Percentiles rank a stretch among this genome's conserved stretches.
These are phyloP conservation scores for Clistopyga incitator DNA, from an alignment of 2,888 invertebrate species.

Conservation along the genomic window DNA sequence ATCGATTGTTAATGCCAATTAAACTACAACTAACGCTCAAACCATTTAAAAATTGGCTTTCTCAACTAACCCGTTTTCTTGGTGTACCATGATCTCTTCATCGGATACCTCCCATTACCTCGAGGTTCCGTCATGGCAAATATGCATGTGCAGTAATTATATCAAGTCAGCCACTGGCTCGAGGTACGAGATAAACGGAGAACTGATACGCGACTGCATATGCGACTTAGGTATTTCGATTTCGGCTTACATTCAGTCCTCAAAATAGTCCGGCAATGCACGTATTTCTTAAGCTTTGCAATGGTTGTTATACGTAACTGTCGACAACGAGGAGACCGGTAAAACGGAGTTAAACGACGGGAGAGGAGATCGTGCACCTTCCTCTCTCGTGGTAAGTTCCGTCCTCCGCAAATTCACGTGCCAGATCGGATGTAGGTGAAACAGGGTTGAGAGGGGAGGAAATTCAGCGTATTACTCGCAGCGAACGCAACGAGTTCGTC, in stretches of 20 bases:
- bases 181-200: neutral
- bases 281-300: neutral
- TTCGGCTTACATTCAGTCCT: neutral
- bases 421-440: conserved; percentile 45
- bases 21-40: no score
- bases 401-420: conserved; percentile 42
- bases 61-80: no score
- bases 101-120: no score
- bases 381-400: conserved; percentile 30
- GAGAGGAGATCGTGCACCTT: neutral
- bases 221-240: neutral
- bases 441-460: neutral
- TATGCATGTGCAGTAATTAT: no score
- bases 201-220: neutral
- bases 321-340: conserved; percentile 8
- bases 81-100: no score
- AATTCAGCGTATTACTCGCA: conserved; percentile 10
- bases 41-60: no score
- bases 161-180: no score
- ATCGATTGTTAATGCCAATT: no score
- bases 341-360: neutral
- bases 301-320: neutral
- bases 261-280: conserved; percentile 39
- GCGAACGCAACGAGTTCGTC: neutral
- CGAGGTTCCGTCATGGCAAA: no score